Evolutionary conservation across 1,140 invertebrate genomes (phyloP).

Genomic region (Ceratina japonica): DNA sequence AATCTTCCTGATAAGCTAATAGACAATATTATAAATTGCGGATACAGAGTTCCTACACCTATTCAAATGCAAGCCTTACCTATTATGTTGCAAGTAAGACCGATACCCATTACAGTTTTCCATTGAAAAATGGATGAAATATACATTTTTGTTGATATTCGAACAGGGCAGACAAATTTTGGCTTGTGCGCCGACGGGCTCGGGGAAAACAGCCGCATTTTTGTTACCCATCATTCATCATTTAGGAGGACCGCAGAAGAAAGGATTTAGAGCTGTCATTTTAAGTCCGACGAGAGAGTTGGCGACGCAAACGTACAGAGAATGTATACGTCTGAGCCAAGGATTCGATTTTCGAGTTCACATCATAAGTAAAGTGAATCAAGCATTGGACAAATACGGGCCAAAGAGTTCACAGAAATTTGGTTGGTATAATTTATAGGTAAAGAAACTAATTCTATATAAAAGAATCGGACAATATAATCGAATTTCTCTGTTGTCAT

Average conservation of each 20-base stretch:
- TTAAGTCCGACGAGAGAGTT: constrained; percentile 96
- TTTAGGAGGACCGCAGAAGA: constrained; percentile 82
- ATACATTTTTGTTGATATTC: too few relatives aligned
- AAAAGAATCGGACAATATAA: constrained; percentile 29
- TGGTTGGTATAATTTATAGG: constrained; percentile 78
- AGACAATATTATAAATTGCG: constrained; percentile 86
- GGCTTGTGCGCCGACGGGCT: constrained; percentile 96
- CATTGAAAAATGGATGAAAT: too few relatives aligned
- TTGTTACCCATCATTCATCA: constrained; percentile 89
- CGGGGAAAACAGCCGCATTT: constrained; percentile 93
- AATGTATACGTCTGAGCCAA: constrained; percentile 88
- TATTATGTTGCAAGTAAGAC: constrained; percentile 87
- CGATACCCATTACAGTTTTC: not conserved
- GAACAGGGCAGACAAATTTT: constrained; percentile 89
- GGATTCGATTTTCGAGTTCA: constrained; percentile 86
- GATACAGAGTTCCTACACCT: constrained; percentile 91
- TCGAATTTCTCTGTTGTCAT: constrained; percentile 60
- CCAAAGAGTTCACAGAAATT: constrained; percentile 84
- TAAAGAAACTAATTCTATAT: constrained; percentile 9
- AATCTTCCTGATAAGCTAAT: constrained; percentile 83
- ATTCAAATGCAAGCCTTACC: constrained; percentile 98
- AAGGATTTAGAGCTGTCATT: constrained; percentile 91
- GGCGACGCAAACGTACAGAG: constrained; percentile 93
- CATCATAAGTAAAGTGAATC: constrained; percentile 87
- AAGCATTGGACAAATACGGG: constrained; percentile 82